Conservation (phyloP, 2,113 vertebrate genomes). For the Tinamus guttatus region DNA sequence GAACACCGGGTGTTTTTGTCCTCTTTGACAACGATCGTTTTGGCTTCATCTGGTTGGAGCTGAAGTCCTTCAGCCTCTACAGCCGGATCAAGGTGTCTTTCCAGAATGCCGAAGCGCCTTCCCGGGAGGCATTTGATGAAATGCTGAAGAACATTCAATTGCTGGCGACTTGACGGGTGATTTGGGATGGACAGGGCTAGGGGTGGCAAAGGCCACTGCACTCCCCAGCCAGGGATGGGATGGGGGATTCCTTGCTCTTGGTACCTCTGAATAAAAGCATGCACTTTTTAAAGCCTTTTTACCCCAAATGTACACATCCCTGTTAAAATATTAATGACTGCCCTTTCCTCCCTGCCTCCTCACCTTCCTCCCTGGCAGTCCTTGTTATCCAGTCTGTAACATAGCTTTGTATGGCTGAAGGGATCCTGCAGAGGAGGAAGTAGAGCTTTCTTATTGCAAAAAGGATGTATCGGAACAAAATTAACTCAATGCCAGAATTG, state of each 20-base stretch:
- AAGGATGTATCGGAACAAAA: neutral
- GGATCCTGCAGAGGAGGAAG: conserved; percentile 5
- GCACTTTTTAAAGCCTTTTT: conserved; percentile 72
- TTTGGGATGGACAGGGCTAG: neutral
- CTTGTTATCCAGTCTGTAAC: neutral
- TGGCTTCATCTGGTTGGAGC: conserved; percentile 97
- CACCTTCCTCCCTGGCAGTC: conserved; percentile 1
- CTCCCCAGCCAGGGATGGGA: conserved; percentile 15
- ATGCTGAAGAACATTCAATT: conserved; percentile 97
- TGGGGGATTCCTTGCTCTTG: conserved; percentile 39
- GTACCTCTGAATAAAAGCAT: conserved; percentile 68
- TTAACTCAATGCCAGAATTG: neutral
- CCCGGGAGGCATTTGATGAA: conserved; percentile 90
- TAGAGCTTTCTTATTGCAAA: neutral
- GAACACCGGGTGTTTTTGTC: conserved; percentile 92
- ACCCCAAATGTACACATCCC: conserved; percentile 40
- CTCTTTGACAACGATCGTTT: conserved; percentile 94
- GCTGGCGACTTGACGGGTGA: conserved; percentile 87
- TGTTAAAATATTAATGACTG: neutral
- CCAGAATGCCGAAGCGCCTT: conserved; percentile 87
- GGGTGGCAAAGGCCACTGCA: conserved; percentile 37
- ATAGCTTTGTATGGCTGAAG: conserved; percentile 8
- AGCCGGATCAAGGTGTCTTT: conserved; percentile 93
- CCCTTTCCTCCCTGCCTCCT: conserved; percentile 19
- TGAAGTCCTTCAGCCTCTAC: conserved; percentile 98